Evolutionary conservation across 1,140 invertebrate genomes (phyloP), one percentile per base, ranked within the genome.

Genomic region (Capitella teleta): DNA sequence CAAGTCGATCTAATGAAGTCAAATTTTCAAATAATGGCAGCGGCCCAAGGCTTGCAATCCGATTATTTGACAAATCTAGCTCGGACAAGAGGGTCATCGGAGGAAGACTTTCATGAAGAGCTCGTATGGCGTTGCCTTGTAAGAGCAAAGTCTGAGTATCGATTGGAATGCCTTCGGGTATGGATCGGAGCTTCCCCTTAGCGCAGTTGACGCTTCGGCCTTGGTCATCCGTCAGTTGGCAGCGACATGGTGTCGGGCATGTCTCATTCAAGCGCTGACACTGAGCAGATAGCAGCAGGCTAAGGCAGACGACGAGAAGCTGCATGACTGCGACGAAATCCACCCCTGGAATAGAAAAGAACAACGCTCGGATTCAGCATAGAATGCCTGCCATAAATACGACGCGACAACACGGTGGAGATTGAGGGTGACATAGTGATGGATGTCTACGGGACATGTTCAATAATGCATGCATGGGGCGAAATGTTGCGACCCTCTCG

Each of bases 31-130:
- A 62, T 28, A n/a, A n/a, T n/a, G 50, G 52, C 32, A 49, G 50
- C 41, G 56, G 58, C 37, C 57, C 57, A 24, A 68, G 43, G 6
- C 56, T 58, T 37, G 57, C 57, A 24, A 68, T 41, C 8, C 50
- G 43, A 40, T 63, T 65, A 50, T 59, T 41, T 14, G 61, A 63
- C 8, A 65, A 44, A 52, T 68, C 62, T 18, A 67, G 53, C 40
- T 57, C 36, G 18, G 52, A 28, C 3, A 64, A 49, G 10, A 49
- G 34, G 8, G 49, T 30, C 10, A 58, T 10, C 58, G 58, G n/a
- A 66, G 47, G 8, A 8, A 41, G 24, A 51, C 43, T 36, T 46
- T 47, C 12, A 14, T 6, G 1, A 69, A 28, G 49, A 56, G 53
- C 32, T 44, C 44, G 2, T n/a, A 69, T 37, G 12, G 51, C 53